Evolutionary conservation across 2,113 vertebrate species (phyloP).

Genomic region (Chauna torquata): DNA sequence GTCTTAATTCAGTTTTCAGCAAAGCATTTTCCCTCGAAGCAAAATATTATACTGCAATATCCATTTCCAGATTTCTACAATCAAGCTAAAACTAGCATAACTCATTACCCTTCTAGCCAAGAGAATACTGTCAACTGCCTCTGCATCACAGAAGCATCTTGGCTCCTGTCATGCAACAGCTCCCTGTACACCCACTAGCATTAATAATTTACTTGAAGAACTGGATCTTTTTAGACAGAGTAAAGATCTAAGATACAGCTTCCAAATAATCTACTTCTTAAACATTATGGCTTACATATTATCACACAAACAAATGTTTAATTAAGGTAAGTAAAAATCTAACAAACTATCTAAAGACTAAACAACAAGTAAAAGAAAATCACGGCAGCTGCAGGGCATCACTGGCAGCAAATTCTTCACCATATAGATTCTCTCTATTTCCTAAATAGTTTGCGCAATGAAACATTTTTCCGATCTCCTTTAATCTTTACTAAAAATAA

Average conservation of each 20-base stretch:
- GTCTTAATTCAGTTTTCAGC: not conserved
- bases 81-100: conserved; percentile 22
- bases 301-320: not conserved
- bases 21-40: not conserved
- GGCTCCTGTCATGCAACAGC: not conserved
- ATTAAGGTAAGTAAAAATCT: not conserved
- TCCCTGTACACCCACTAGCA: not conserved
- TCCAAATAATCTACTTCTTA: not conserved
- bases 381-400: not conserved
- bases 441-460: not conserved
- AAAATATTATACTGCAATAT: not conserved
- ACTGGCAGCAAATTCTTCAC: not conserved
- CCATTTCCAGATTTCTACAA: conserved; percentile 21
- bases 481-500: not conserved
- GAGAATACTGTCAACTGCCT: conserved; percentile 23
- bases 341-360: not conserved
- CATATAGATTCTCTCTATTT: not conserved
- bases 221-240: not conserved
- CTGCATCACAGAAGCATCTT: conserved; percentile 21
- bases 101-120: conserved; percentile 30
- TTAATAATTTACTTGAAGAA: conserved; percentile 33
- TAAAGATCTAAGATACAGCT: not conserved
- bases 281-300: not conserved
- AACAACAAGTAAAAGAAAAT: not conserved
- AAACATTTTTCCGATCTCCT: not conserved